Conservation (phyloP, 2,797 vertebrate genomes). For the Crocidura indochinensis region DNA sequence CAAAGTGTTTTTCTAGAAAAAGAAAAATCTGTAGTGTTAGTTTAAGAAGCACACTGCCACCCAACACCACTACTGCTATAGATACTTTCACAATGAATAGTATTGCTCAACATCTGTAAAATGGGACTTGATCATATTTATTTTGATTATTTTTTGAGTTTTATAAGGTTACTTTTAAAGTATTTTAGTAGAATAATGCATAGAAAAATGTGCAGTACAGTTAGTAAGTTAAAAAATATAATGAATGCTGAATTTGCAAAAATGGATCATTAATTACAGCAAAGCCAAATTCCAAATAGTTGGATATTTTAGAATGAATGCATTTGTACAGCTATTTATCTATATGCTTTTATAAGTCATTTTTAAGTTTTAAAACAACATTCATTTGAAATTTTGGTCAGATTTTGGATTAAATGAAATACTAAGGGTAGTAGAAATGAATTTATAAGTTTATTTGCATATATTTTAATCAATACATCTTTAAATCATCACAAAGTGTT, state of each 20-base stretch:
- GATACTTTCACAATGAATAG: background rate
- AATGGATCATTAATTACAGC: background rate
- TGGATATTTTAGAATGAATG: background rate
- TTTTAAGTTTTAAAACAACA: background rate
- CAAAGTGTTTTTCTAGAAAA: background rate
- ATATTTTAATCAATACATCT: background rate
- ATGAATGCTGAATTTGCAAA: background rate
- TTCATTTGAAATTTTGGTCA: conserved; percentile 39
- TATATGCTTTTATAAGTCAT: background rate
- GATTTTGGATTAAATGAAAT: background rate
- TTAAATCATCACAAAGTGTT: conserved; percentile 56
- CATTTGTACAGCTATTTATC: background rate
- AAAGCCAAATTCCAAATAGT: background rate
- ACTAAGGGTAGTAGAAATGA: conserved; percentile 31
- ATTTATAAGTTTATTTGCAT: conserved; percentile 5
- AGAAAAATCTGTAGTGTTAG: background rate
- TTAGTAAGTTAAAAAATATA: conserved; percentile 10
- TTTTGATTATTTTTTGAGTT: background rate
- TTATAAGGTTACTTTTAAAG: background rate
- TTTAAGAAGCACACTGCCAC: background rate
- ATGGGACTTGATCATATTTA: background rate
- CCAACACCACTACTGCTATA: no score
- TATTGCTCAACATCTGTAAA: background rate
- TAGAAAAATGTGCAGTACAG: no score
- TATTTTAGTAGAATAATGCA: conserved; percentile 1